Evolutionary conservation across 2,797 vertebrate species (phyloP), one percentile per base, ranked within the genome.

Genomic region (Helicolenus hilgendorfi): DNA sequence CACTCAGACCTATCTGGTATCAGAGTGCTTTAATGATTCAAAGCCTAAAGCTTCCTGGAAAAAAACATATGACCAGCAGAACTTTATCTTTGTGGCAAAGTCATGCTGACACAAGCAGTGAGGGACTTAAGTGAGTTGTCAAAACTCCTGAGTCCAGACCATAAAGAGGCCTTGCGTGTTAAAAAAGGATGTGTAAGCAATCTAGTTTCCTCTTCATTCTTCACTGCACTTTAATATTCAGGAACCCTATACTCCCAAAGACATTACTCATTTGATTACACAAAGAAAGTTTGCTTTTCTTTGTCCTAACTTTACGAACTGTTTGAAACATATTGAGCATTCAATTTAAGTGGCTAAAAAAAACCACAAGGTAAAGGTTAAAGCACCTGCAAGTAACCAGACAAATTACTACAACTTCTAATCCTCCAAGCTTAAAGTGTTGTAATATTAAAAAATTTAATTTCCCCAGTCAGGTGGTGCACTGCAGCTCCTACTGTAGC

Each of bases 201-300:
- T 89, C 65, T 26, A 11, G 36, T 63, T 95, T 96, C 94, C 94
- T 88, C 73, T 90, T 92, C 62, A 64, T 36, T 63, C 36, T 41
- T 27, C 4, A 59, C 41, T 18, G 31, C 67, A 55, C 59, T 13
- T 59, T 72, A 64, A 80, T 27, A 7, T 24, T 2, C 20, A 64
- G 26, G 11, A 53, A 15, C 11, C 14, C 0, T 11, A 2, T 3
- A 41, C 38, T 83, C 11, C 38, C 29, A 29, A 35, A 56, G 9
- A 45, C 22, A 13, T 18, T 3, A 63, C 6, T 24, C 2, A n/a
- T 35, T 6, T n/a, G 15, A 65, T 27, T 8, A 68, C 35, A 4
- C 11, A 13, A 65, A 24, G 1, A 26, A 3, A 4, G 22, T n/a
- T 38, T 29, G 11, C 0, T 22, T 27, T 27, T 29, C 22, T 59